Conservation (phyloP, 2,113 vertebrate genomes). For the Ageneiosus marmoratus region DNA sequence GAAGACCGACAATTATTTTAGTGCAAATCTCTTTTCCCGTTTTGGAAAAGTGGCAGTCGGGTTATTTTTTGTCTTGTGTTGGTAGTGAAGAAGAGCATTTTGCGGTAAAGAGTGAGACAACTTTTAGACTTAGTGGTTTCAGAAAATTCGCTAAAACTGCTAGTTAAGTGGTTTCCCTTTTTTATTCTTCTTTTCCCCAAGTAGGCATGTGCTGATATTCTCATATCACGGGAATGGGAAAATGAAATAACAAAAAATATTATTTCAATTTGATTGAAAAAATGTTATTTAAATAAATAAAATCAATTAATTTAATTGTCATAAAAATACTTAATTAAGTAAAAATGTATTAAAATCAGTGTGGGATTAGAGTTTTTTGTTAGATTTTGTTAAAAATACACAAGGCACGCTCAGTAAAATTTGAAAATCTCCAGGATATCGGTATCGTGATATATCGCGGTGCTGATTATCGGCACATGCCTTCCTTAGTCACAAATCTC, state of each 20-base stretch:
- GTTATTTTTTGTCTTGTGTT: slow-evolving; percentile 61
- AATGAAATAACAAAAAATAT: not conserved
- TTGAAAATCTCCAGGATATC: not conserved
- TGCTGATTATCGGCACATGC: slow-evolving; percentile 4
- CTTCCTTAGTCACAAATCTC: slow-evolving; percentile 31
- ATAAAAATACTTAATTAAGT: not conserved
- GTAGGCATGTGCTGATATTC: slow-evolving; percentile 20
- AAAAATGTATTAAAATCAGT: not conserved
- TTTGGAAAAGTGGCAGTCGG: slow-evolving; percentile 71
- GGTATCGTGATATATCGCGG: not conserved
- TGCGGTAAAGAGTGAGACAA: slow-evolving; percentile 60
- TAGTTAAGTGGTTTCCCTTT: slow-evolving; percentile 65
- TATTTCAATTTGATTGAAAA: not conserved
- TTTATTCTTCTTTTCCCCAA: slow-evolving; percentile 49
- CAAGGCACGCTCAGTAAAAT: not conserved
- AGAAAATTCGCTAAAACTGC: slow-evolving; percentile 42
- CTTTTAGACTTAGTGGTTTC: slow-evolving; percentile 57
- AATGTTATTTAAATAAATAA: not conserved
- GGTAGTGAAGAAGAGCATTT: not conserved
- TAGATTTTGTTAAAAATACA: not conserved
- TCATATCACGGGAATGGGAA: not conserved
- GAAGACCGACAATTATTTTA: slow-evolving; percentile 76
- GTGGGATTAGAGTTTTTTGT: too few species aligned
- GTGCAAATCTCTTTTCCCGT: slow-evolving; percentile 80
- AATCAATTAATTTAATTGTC: not conserved